Evolutionary conservation across 2,797 vertebrate species (phyloP).

Genomic region (Cuniculus paca): DNA sequence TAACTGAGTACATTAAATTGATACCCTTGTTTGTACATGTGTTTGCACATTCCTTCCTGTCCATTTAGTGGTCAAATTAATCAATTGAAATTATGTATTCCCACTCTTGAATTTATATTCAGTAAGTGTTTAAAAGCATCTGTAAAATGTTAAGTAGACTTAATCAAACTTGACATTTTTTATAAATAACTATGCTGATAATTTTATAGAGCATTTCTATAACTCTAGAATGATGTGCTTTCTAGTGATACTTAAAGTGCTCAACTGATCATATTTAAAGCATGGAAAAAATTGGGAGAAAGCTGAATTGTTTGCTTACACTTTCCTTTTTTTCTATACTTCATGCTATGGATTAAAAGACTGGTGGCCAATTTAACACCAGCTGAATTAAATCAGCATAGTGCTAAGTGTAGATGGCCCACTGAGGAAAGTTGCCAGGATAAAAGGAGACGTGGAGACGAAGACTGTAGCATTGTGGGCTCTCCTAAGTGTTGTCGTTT

Average conservation of each 20-base stretch:
- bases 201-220: not conserved
- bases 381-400: no score
- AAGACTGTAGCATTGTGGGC: no score
- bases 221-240: not conserved
- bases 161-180: slow-evolving; percentile 40
- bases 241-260: not conserved
- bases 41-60: not conserved
- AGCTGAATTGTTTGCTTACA: not conserved
- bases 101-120: not conserved
- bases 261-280: not conserved
- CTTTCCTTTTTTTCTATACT: not conserved
- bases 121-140: not conserved
- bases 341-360: no score
- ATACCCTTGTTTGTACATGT: not conserved
- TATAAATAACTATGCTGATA: not conserved
- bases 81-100: not conserved
- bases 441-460: no score
- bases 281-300: not conserved
- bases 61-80: not conserved
- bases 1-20: not conserved
- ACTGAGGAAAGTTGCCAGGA: no score
- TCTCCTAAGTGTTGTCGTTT: no score
- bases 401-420: no score
- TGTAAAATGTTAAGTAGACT: slow-evolving; percentile 14
- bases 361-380: no score